Percentiles rank a stretch among this genome's conserved stretches.
These are phyloP conservation scores for Sisor rabdophorus DNA, from an alignment of 2,113 vertebrate genomes.

Conservation along the genomic window DNA sequence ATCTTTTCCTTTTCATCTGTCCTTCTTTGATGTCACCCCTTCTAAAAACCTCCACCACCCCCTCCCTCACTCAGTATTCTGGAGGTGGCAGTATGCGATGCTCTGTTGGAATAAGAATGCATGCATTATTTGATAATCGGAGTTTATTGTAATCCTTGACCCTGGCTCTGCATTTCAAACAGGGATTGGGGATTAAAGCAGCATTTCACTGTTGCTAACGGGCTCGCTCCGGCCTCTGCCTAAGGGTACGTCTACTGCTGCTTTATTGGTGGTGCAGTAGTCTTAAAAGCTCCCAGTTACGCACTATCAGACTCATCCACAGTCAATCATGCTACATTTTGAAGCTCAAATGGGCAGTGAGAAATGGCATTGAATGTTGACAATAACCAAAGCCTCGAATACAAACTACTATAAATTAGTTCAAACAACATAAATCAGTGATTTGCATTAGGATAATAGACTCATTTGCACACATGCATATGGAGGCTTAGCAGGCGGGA, in stretches of 20 bases:
- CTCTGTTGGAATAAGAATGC: slow-evolving; percentile 69
- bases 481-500: slow-evolving; percentile 7
- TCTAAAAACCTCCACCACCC: slow-evolving; percentile 23
- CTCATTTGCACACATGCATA: slow-evolving; percentile 9
- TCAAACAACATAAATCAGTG: slow-evolving; percentile 18
- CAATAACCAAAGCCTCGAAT: background rate
- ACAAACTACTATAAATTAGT: background rate
- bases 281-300: slow-evolving; percentile 25
- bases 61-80: slow-evolving; percentile 59
- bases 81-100: slow-evolving; percentile 47
- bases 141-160: slow-evolving; percentile 79
- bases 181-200: slow-evolving; percentile 72
- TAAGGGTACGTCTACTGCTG: slow-evolving; percentile 35
- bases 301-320: slow-evolving; percentile 8
- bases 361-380: slow-evolving; percentile 22
- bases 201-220: slow-evolving; percentile 40
- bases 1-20: background rate
- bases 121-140: slow-evolving; percentile 76
- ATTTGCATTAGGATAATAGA: slow-evolving; percentile 14
- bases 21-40: slow-evolving; percentile 40
- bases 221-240: slow-evolving; percentile 47
- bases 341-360: slow-evolving; percentile 13
- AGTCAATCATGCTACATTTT: background rate
- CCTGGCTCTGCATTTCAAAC: slow-evolving; percentile 75
- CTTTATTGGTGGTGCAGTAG: slow-evolving; percentile 33